These are phyloP conservation scores for Dunckerocampus dactyliophorus DNA, from an alignment of 2,113 vertebrate genomes.

Conservation along the genomic window DNA sequence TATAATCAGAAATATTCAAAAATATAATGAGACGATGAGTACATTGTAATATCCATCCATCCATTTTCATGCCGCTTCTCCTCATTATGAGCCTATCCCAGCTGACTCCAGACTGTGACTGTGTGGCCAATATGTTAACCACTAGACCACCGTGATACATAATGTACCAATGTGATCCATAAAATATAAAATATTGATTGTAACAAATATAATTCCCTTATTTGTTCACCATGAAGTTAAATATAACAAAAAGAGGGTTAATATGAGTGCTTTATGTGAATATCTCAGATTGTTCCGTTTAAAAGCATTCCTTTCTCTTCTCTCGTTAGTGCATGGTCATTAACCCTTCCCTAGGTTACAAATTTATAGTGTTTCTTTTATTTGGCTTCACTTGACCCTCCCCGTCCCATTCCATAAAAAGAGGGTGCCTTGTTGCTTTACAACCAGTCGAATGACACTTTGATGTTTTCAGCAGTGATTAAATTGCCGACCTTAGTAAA, in stretches of 20 bases:
- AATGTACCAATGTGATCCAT: too few species aligned
- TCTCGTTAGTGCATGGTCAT: slow-evolving; percentile 71
- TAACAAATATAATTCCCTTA: slow-evolving; percentile 7
- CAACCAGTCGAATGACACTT: slow-evolving; percentile 77
- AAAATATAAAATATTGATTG: too few species aligned
- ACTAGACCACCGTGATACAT: too few species aligned
- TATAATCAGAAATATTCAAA: too few species aligned
- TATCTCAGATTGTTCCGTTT: slow-evolving; percentile 55
- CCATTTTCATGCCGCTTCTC: too few species aligned
- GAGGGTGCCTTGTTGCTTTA: slow-evolving; percentile 72
- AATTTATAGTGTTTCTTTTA: slow-evolving; percentile 78
- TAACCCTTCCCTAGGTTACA: slow-evolving; percentile 75
- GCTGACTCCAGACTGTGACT: too few species aligned
- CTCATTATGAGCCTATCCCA: too few species aligned
- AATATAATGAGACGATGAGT: too few species aligned
- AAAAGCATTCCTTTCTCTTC: slow-evolving; percentile 71
- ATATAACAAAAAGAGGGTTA: slow-evolving; percentile 21
- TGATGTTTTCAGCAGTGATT: slow-evolving; percentile 75
- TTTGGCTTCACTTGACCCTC: slow-evolving; percentile 75
- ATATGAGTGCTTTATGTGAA: slow-evolving; percentile 26
- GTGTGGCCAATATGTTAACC: too few species aligned
- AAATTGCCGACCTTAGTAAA: slow-evolving; percentile 75
- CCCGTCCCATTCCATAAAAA: slow-evolving; percentile 69
- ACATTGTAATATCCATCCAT: too few species aligned
- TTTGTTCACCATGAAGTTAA: slow-evolving; percentile 31